Evolutionary conservation across 35 echinoderm and acorn worm genomes (phyloP), one percentile per base, ranked within the genome.

Genomic region (Heliocidaris tuberculata): DNA sequence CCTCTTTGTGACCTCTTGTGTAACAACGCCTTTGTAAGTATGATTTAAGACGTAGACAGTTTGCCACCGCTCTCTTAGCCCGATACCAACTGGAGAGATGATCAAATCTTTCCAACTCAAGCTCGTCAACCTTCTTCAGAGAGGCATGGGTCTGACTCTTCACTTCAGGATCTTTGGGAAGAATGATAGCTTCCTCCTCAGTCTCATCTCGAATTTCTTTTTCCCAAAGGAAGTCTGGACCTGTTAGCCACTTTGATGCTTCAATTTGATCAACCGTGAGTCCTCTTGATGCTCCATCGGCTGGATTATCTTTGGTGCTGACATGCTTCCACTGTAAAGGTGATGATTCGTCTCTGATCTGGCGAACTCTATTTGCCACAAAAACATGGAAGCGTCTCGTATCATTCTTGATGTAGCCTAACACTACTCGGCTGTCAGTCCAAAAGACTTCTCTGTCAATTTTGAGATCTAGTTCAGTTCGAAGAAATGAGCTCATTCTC

Each of bases 341-440:
- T 10, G 49, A 30, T 16, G 52, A 94, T 16, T 50, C 12, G 15
- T 94, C 94, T 71, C 92, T 60, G 32, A 96, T 98, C 60, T 98
- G 70, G 31, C 95, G 95, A 5, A 98, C 95, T 47, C 96, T 49
- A 48, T 98, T 96, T 8, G 97, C 97, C 24, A 98, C 95, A 59
- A 93, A 97, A 4, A 96, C 94, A 85, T 97, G 95, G 49, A 95
- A 97, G 7, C 94, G 50, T 89, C 88, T 96, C 0, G 90, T 21
- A 1, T 95, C 95, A 48, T 97, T 97, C 27, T 32, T 32, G 32
- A 96, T 96, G 93, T 97, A 96, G 8, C 97, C 94, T 19, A 95
- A 86, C 6, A 95, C 89, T 7, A 96, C 93, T 32, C 90, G 31
- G 70, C 95, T 97, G 92, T 96, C 95, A 27, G 95, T 95, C 93